Evolutionary conservation across 1,140 invertebrate genomes (phyloP), one percentile per base, ranked within the genome.

Genomic region (Ips nitidus): DNA sequence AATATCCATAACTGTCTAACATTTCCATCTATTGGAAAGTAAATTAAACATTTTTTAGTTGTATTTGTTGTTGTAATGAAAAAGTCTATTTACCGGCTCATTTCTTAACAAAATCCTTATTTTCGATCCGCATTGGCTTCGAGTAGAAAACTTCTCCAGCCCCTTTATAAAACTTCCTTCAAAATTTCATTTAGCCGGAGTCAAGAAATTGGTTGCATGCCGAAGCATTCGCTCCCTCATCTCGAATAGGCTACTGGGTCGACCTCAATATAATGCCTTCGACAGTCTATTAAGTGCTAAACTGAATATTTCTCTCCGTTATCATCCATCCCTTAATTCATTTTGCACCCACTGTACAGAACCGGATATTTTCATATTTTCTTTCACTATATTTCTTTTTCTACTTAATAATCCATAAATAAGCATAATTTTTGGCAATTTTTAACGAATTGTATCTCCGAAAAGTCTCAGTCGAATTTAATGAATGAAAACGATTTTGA

Each of bases 191-290:
- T 71, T 73, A 52, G 66, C 43, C 57, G 39, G 41, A 43, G 41
- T 43, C 55, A 63, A 55, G 67, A 66, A 72, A 74, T 74, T 70
- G 70, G 72, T 70, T 69, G 74, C 72, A 75, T 75, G 62, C 74
- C 74, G 63, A 59, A 41, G 74, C 69, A 74, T 75, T 71, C 74
- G 70, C 66, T 71, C 68, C 50, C 66, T 68, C 58, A 59, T 41
- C 72, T 75, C 69, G 71, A 74, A 71, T 72, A 70, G 71, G 74
- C 69, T 74, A 74, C 45, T 75, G 66, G 73, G 73, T 69, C 71
- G 71, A 73, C 73, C 66, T 73, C 73, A 74, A 71, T 75, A 73
- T 72, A 69, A 65, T 74, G 74, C 71, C 74, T 71, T 75, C 74
- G 73, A 75, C 74, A 71, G 69, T 74, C 71, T 75, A 74, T 75